These are phyloP conservation scores for Hemistola chrysoprasaria DNA, from an alignment of 2,888 invertebrate genomes.

Conservation along the genomic window DNA sequence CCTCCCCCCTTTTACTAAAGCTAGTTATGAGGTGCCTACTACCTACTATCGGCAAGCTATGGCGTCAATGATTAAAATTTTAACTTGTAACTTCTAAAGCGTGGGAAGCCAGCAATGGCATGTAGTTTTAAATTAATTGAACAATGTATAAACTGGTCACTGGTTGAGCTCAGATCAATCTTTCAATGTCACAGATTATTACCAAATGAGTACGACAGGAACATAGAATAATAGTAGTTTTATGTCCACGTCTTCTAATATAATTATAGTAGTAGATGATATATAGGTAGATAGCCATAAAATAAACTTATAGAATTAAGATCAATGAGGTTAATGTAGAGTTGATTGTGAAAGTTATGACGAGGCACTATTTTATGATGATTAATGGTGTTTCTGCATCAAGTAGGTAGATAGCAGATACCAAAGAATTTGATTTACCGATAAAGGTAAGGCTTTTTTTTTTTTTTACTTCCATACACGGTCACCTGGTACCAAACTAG, in stretches of 20 bases:
- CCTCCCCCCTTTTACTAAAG: too few species aligned
- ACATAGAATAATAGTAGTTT: constrained; percentile 8
- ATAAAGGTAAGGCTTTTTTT: too few species aligned
- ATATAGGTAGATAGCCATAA: constrained; percentile 38
- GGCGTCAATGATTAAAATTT: too few species aligned
- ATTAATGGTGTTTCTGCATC: constrained; percentile 17
- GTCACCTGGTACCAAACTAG: too few species aligned
- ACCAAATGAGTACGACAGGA: constrained; percentile 1
- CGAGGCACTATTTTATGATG: constrained; percentile 25
- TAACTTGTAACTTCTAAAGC: too few species aligned
- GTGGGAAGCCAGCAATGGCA: constrained; percentile 62
- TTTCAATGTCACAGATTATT: constrained; percentile 11
- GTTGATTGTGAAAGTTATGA: constrained; percentile 24
- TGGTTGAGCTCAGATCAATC: constrained; percentile 36
- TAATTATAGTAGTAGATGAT: too few species aligned
- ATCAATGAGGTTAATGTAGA: constrained; percentile 40
- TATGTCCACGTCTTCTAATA: constrained; percentile 32
- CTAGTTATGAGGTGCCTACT: too few species aligned
- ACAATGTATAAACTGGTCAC: constrained; percentile 45
- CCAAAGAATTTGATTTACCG: too few species aligned
- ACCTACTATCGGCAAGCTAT: too few species aligned
- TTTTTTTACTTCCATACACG: too few species aligned
- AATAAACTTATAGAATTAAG: constrained; percentile 42
- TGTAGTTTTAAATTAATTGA: constrained; percentile 69
- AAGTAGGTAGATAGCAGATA: too few species aligned